Evolutionary conservation across 2,113 vertebrate genomes (phyloP).

Genomic region (Dipodomys merriami): DNA sequence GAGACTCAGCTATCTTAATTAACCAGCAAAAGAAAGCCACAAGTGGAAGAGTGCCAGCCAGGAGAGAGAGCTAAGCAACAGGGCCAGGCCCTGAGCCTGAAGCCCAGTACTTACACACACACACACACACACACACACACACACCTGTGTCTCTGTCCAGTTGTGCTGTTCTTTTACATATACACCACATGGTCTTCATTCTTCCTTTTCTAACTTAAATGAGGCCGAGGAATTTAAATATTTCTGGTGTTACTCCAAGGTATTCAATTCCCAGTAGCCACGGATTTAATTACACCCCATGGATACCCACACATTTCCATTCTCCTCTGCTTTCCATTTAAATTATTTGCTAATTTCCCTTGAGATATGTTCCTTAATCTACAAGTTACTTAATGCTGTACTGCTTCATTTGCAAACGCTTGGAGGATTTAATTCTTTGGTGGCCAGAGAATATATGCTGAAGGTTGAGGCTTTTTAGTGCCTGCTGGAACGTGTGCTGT

Average conservation of each 20-base stretch:
- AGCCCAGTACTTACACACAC: no score
- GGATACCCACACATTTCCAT: background rate
- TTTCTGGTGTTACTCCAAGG: background rate
- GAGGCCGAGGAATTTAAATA: background rate
- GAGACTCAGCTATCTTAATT: no score
- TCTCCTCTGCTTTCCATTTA: background rate
- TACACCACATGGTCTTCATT: background rate
- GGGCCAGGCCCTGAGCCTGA: no score
- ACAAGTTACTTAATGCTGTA: background rate
- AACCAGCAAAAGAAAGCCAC: no score
- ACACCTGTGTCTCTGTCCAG: background rate
- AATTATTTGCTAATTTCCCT: background rate
- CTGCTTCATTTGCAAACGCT: background rate
- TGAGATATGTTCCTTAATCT: background rate
- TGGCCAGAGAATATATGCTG: background rate
- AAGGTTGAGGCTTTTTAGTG: background rate
- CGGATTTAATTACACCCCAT: background rate
- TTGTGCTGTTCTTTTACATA: background rate
- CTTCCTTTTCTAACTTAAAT: background rate
- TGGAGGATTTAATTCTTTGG: background rate
- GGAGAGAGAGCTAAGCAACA: no score
- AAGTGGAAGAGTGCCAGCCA: no score
- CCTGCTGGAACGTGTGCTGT: background rate
- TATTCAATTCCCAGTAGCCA: no score
- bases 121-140: no score